Conservation (phyloP, 2,888 invertebrate genomes). For the Margaritifera margaritifera region DNA sequence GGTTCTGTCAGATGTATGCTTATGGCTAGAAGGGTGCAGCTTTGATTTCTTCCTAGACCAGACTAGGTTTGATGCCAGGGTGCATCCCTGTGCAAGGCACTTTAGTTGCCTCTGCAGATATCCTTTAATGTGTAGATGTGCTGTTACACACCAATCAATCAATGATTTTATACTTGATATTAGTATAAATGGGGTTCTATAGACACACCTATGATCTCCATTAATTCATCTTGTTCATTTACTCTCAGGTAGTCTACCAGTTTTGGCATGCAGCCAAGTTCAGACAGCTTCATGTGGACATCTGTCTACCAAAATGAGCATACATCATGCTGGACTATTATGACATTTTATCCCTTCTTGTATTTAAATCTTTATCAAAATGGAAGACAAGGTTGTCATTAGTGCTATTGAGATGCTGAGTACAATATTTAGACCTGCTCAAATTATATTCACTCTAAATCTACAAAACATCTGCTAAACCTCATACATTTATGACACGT, state of each 20-base stretch:
- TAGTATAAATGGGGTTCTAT: too few species aligned
- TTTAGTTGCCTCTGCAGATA: neutral
- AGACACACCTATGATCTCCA: conserved; percentile 54
- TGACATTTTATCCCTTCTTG: too few species aligned
- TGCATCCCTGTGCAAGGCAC: too few species aligned
- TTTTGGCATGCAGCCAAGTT: conserved; percentile 53
- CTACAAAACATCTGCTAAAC: too few species aligned
- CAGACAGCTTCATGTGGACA: conserved; percentile 54
- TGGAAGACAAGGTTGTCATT: neutral
- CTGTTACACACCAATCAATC: neutral
- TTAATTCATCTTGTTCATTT: conserved; percentile 55
- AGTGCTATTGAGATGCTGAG: neutral
- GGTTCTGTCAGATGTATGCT: too few species aligned
- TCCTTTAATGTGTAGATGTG: neutral
- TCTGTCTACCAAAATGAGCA: conserved; percentile 32
- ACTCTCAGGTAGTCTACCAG: conserved; percentile 58
- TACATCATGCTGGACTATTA: neutral
- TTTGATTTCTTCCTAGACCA: too few species aligned
- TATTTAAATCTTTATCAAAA: too few species aligned
- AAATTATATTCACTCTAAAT: too few species aligned
- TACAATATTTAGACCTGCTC: too few species aligned
- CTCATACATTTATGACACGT: too few species aligned
- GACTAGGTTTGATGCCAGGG: too few species aligned
- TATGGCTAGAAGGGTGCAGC: too few species aligned
- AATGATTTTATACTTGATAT: neutral